Evolutionary conservation across 1,140 invertebrate species (phyloP).

Genomic region (Oedothorax gibbosus): DNA sequence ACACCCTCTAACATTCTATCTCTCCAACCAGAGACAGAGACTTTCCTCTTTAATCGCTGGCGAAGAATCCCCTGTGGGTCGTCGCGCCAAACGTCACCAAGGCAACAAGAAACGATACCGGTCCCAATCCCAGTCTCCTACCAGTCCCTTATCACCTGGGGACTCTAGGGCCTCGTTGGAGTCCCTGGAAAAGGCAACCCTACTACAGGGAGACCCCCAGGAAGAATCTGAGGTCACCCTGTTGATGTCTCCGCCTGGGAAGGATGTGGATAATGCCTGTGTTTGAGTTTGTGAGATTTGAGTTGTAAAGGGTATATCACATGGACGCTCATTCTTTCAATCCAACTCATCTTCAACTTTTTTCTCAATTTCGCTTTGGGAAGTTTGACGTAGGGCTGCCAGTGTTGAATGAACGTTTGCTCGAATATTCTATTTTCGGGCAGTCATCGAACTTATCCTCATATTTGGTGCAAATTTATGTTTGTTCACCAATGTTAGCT

Average conservation of each 20-base stretch:
- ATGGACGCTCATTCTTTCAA: too few relatives aligned
- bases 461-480: neutral
- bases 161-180: conserved; percentile 10
- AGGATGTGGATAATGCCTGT: conserved; percentile 47
- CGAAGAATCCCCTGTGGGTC: conserved; percentile 36
- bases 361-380: too few relatives aligned
- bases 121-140: conserved; percentile 47
- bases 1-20: too few relatives aligned
- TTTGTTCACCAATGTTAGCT: too few relatives aligned
- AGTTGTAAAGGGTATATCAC: too few relatives aligned
- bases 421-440: neutral
- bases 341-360: too few relatives aligned
- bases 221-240: conserved; percentile 43
- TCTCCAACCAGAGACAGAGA: conserved; percentile 11
- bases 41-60: neutral
- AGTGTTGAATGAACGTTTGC: neutral
- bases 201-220: conserved; percentile 34
- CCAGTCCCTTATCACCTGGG: conserved; percentile 13
- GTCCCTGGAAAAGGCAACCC: conserved; percentile 45
- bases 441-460: neutral
- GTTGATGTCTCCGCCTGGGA: conserved; percentile 50
- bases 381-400: too few relatives aligned
- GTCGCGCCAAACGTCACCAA: conserved; percentile 42
- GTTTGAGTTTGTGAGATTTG: conserved; percentile 9
- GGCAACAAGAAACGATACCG: conserved; percentile 22